Conservation (phyloP, 1,140 invertebrate genomes). For the Pentalonia nigronervosa region DNA sequence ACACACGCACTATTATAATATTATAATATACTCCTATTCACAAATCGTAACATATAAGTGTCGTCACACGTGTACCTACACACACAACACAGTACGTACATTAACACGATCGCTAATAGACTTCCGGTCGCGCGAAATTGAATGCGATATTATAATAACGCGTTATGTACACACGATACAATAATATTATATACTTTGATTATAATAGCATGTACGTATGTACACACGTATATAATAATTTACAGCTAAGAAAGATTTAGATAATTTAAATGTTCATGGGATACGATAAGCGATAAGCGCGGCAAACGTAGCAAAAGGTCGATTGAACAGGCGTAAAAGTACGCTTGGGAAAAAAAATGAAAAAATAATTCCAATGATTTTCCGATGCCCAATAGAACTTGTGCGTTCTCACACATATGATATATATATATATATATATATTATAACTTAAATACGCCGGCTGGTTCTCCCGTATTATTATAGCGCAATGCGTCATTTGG, state of each 20-base stretch:
- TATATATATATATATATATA: background rate
- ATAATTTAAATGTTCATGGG: background rate
- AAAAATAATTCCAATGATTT: background rate
- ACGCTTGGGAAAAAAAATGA: background rate
- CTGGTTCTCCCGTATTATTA: background rate
- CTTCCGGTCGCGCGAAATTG: constrained; percentile 14
- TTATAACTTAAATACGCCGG: background rate
- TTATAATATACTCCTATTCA: constrained; percentile 23
- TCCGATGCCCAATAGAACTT: background rate
- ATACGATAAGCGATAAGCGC: background rate
- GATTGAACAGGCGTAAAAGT: background rate
- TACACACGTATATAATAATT: background rate
- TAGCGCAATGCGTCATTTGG: constrained; percentile 41
- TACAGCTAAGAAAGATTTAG: background rate
- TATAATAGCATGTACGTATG: background rate
- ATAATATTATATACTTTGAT: background rate
- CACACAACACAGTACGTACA: background rate
- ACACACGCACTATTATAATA: constrained; percentile 9
- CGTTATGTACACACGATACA: background rate
- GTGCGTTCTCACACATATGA: background rate
- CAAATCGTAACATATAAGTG: background rate
- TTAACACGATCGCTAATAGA: constrained; percentile 2
- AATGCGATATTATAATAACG: constrained; percentile 19
- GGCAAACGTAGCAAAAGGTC: background rate
- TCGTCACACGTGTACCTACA: background rate